phyloP scores from a whole-genome alignment of 2,888 invertebrate species.

The Leptogaster cylindrica region DNA sequence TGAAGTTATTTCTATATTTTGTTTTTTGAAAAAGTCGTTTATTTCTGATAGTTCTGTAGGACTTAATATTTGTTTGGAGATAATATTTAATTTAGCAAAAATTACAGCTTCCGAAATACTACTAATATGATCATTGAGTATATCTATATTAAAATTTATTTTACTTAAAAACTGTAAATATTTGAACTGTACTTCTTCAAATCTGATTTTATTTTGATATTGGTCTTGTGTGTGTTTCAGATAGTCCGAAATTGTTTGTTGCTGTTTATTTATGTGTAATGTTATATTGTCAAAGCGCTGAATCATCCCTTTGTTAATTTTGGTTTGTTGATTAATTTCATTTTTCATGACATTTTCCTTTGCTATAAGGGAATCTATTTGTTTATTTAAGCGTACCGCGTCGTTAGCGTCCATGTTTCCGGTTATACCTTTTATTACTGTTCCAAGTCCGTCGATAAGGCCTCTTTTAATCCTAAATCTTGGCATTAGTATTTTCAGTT shows the following conservation, averaged over 20 bases:
- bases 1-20: conserved; percentile 40
- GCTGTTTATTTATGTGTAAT: conserved; percentile 45
- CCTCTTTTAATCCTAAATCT: conserved; percentile 31
- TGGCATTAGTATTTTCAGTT: conserved; percentile 10
- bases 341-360: conserved; percentile 30
- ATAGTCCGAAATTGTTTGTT: conserved; percentile 33
- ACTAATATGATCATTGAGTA: conserved; percentile 37
- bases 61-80: conserved; percentile 43
- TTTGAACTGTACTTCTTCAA: conserved; percentile 2
- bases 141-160: conserved; percentile 45
- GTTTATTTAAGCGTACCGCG: conserved; percentile 7
- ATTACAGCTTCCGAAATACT: conserved; percentile 46
- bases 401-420: conserved; percentile 37
- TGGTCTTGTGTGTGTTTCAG: conserved; percentile 33
- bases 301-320: conserved; percentile 38
- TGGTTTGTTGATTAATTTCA: conserved; percentile 34
- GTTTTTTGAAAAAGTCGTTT: conserved; percentile 26
- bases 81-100: conserved; percentile 45
- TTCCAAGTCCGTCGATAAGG: conserved; percentile 28
- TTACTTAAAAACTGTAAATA: conserved; percentile 39
- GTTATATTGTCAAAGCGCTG: conserved; percentile 44
- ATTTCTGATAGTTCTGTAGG: conserved; percentile 44
- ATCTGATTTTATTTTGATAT: conserved; percentile 20
- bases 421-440: conserved; percentile 38
- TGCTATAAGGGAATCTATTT: neutral